Base-by-base conservation (phyloP, 2,888 invertebrate genomes). In the Thecocarcelia acutangulata region DNA sequence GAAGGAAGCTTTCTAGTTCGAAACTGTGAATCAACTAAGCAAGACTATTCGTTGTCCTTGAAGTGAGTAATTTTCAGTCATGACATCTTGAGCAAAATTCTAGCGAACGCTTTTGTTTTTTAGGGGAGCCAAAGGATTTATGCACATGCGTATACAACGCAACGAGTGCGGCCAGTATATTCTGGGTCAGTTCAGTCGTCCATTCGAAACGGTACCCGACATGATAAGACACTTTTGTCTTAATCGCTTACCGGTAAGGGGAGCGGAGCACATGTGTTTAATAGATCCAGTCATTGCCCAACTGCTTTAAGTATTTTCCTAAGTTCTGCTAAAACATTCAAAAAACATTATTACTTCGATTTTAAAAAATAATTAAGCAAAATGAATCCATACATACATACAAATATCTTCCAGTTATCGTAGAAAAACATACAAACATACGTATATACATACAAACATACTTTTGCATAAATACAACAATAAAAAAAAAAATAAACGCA, bases 201-300 rank as follows among this genome's bases (percentile, higher is more conserved):
- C 97, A 24, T 98, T 98, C 90, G 94, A 94, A 59, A 95, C 95
- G 66, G 97, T 98, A 84, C 97, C 98, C n/a, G 96, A 97, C 87
- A 96, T 98, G 94, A 96, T 98, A 88, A 94, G 96, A 85, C 97
- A 98, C 91, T 98, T 98, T 91, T 96, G 97, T 84, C 93, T 96
- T 69, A 97, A 97, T 91, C 94, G 97, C 87, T 93, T 98, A 85
- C 98, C 98, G 61, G 97, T 98, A 74, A 93, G 97, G 85, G 98
- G 98, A 70, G 98, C 98, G 21, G 98, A 98, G 90, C 98, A 98
- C 91, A 98, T 98, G 96, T 96, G 97, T 89, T 93, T 98, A 84
- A 93, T 97, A 84, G 96, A 97, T 90, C 98, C 98, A 63, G 94
- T 98, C 82, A 96, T 96, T 87, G 96, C 95, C 87, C 96, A 96